Conservation (phyloP, 1,140 invertebrate genomes). For the Bombus sylvicola region DNA sequence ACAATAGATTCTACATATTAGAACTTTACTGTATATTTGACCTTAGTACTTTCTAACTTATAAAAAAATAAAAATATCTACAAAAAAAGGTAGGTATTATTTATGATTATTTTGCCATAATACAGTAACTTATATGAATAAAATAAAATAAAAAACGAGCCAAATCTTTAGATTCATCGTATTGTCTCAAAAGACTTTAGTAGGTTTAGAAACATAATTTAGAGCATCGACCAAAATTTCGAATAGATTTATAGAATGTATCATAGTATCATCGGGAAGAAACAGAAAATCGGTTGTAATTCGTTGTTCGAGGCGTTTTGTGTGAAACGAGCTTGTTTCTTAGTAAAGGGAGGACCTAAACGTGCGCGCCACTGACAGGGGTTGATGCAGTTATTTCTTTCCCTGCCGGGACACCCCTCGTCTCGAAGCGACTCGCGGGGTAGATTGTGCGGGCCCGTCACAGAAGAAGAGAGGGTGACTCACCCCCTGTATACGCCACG, state of each 20-base stretch:
- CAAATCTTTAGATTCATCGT: too few relatives aligned
- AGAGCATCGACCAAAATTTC: not conserved
- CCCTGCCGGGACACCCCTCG: slow-evolving; percentile 26
- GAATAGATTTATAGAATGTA: not conserved
- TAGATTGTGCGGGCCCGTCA: slow-evolving; percentile 42
- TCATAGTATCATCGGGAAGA: not conserved
- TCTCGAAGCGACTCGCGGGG: slow-evolving; percentile 54
- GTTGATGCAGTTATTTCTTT: slow-evolving; percentile 68
- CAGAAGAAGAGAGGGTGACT: slow-evolving; percentile 75
- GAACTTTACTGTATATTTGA: too few relatives aligned
- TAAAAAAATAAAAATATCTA: too few relatives aligned
- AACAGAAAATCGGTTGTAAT: not conserved
- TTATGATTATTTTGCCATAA: too few relatives aligned
- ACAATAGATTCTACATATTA: too few relatives aligned
- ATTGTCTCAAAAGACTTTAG: not conserved
- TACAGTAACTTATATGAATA: too few relatives aligned
- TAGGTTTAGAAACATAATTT: not conserved
- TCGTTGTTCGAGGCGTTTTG: slow-evolving; percentile 20
- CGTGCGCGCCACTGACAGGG: slow-evolving; percentile 63
- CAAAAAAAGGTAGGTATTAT: too few relatives aligned
- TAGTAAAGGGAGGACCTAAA: slow-evolving; percentile 57
- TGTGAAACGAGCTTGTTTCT: slow-evolving; percentile 67
- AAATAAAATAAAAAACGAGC: too few relatives aligned
- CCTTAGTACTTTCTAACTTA: too few relatives aligned
- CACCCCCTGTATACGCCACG: slow-evolving; percentile 69